Evolutionary conservation across 2,888 invertebrate genomes (phyloP).

Genomic region (Hyppa rectilinea): DNA sequence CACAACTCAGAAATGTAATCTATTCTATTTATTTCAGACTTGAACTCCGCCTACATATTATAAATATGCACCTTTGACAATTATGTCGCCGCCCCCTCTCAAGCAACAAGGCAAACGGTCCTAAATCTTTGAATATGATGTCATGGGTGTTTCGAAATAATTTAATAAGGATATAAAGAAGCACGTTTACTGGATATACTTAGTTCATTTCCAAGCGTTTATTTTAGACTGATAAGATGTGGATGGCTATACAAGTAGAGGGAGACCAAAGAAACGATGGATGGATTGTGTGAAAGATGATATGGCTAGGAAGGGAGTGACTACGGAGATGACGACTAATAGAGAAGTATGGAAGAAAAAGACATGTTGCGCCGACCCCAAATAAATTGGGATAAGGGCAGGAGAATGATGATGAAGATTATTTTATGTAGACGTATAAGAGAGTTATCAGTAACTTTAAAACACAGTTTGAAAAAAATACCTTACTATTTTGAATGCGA

Average conservation of each 20-base stretch:
- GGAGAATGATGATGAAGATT: too few relatives aligned
- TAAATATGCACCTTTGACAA: constrained; percentile 57
- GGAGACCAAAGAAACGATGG: too few relatives aligned
- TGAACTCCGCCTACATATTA: constrained; percentile 42
- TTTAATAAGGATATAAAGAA: constrained; percentile 6
- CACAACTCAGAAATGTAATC: constrained; percentile 7
- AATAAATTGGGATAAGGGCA: too few relatives aligned
- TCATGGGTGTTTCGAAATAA: constrained; percentile 33
- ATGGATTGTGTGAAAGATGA: too few relatives aligned
- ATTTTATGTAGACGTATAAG: not conserved
- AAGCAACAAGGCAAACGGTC: constrained; percentile 17
- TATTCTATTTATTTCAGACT: constrained; percentile 27
- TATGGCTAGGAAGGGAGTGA: too few relatives aligned
- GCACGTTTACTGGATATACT: not conserved
- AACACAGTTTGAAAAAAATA: not conserved
- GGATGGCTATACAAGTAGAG: too few relatives aligned
- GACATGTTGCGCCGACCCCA: too few relatives aligned
- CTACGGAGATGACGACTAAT: too few relatives aligned
- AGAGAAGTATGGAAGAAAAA: too few relatives aligned
- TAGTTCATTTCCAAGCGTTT: not conserved
- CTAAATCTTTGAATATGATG: constrained; percentile 38
- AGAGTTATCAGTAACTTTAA: not conserved
- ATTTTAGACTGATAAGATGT: too few relatives aligned
- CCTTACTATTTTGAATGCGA: not conserved
- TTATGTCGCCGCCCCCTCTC: constrained; percentile 44